Percentiles rank a stretch among this genome's conserved stretches.
Conservation (phyloP, 2,888 invertebrate species). For the Thecophora atra region DNA sequence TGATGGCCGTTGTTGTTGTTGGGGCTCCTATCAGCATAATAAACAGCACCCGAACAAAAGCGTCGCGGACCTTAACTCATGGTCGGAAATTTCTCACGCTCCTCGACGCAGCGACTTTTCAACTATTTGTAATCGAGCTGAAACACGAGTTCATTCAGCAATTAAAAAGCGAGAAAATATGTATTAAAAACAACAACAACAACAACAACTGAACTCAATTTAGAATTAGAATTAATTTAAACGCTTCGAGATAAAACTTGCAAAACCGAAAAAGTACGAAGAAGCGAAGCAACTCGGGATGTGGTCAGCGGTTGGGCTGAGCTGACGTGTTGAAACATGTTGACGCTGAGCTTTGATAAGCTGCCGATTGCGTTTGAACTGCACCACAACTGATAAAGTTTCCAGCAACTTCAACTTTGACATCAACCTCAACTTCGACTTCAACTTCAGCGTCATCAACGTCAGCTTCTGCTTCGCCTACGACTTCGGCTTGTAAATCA, state of each 20-base stretch:
- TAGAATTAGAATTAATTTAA: conserved; percentile 5
- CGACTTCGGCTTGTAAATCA: too few species aligned
- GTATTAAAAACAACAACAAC: conserved; percentile 25
- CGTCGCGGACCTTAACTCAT: conserved; percentile 39
- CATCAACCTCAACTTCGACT: too few species aligned
- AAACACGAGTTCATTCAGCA: conserved; percentile 46
- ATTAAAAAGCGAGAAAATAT: conserved; percentile 38
- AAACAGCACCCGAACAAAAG: conserved; percentile 19
- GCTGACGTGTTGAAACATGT: conserved; percentile 5
- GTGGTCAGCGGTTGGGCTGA: conserved; percentile 16
- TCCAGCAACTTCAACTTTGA: too few species aligned
- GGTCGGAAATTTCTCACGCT: conserved; percentile 51
- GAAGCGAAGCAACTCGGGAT: background rate
- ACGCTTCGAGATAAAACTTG: conserved; percentile 4
- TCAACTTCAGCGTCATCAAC: too few species aligned
- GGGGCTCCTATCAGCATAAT: conserved; percentile 32
- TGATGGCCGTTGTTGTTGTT: conserved; percentile 4
- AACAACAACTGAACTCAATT: conserved; percentile 24
- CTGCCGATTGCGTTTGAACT: background rate
- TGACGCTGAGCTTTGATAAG: background rate
- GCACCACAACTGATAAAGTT: background rate
- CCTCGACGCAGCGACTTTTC: conserved; percentile 36
- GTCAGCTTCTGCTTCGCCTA: too few species aligned
- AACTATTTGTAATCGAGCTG: conserved; percentile 45
- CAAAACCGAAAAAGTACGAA: background rate